These are phyloP conservation scores for Aphrocallistes beatrix DNA, from an alignment of 37 sponge, comb jelly and placozoan species.

Conservation along the genomic window DNA sequence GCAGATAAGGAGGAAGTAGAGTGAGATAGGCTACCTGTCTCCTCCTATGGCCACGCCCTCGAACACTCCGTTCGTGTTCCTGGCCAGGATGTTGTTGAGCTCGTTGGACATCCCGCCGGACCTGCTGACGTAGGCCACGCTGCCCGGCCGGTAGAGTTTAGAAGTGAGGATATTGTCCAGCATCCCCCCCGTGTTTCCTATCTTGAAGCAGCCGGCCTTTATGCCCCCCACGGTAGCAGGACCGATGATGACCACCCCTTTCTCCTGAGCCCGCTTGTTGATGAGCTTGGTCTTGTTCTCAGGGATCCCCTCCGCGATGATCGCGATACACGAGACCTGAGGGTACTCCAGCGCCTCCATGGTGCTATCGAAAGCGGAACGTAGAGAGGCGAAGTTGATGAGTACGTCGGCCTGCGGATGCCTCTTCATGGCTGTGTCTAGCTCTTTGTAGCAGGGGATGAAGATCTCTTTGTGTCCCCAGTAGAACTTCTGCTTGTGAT, in stretches of 20 bases:
- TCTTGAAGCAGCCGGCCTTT: constrained; percentile 97
- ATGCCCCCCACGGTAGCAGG: constrained; percentile 97
- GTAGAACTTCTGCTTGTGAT: constrained; percentile 93
- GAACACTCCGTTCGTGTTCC: constrained; percentile 76
- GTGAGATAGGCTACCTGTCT: constrained; percentile 58
- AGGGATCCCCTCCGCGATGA: constrained; percentile 97
- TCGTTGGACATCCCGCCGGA: constrained; percentile 99
- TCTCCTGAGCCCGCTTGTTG: constrained; percentile 57
- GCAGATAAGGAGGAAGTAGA: background rate
- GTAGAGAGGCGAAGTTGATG: constrained; percentile 89
- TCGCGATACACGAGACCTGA: constrained; percentile 65
- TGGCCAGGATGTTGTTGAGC: constrained; percentile 84
- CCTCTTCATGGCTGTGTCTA: constrained; percentile 64
- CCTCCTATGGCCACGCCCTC: constrained; percentile 99
- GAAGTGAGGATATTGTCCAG: constrained; percentile 83
- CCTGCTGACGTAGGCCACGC: constrained; percentile 92
- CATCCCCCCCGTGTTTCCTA: constrained; percentile 98
- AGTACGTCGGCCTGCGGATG: constrained; percentile 72
- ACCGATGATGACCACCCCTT: constrained; percentile 76
- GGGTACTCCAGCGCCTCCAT: constrained; percentile 54
- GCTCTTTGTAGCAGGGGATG: constrained; percentile 84
- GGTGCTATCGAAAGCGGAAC: constrained; percentile 83
- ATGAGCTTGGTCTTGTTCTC: constrained; percentile 80
- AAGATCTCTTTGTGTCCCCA: constrained; percentile 88
- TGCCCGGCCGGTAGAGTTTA: constrained; percentile 88